Percentiles rank a stretch among this genome's conserved stretches.
Conservation (phyloP, 2,888 invertebrate species). For the Latheticus oryzae region DNA sequence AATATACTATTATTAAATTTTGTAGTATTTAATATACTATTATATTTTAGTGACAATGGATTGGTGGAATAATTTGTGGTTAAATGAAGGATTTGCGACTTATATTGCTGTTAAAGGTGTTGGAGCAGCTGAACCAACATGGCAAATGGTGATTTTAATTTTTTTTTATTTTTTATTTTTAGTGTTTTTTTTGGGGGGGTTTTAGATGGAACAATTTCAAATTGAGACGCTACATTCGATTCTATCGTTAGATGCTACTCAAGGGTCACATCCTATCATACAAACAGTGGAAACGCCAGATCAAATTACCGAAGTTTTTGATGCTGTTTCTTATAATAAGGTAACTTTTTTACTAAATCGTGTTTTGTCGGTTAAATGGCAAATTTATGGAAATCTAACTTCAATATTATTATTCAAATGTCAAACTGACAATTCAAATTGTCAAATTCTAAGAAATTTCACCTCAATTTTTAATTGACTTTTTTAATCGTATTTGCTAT, state of each 20-base stretch:
- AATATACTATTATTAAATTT: constrained; percentile 1
- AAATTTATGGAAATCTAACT: too few species aligned
- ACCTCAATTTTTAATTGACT: too few species aligned
- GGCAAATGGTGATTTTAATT: constrained; percentile 79
- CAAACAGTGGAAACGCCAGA: constrained; percentile 86
- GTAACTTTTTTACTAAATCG: constrained; percentile 69
- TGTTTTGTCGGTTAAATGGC: too few species aligned
- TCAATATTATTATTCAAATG: too few species aligned
- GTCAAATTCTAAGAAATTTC: too few species aligned
- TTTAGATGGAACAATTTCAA: constrained; percentile 81
- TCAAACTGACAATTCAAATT: too few species aligned
- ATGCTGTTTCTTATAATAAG: constrained; percentile 91
- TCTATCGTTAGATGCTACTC: constrained; percentile 78
- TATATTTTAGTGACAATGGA: constrained; percentile 82
- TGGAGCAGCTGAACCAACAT: constrained; percentile 76
- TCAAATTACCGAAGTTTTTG: constrained; percentile 92
- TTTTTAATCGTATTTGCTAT: too few species aligned
- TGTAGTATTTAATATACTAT: constrained; percentile 2
- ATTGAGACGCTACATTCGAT: constrained; percentile 79
- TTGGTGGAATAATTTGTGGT: constrained; percentile 95
- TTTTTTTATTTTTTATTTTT: constrained; percentile 3
- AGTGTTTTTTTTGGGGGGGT: too few species aligned
- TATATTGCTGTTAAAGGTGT: constrained; percentile 88
- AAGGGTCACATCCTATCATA: constrained; percentile 91
- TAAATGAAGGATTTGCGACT: constrained; percentile 93